Percentiles rank a stretch among this genome's conserved stretches.
phyloP scores from a whole-genome alignment of 2,888 invertebrate genomes.

The Mythimna pallens region DNA sequence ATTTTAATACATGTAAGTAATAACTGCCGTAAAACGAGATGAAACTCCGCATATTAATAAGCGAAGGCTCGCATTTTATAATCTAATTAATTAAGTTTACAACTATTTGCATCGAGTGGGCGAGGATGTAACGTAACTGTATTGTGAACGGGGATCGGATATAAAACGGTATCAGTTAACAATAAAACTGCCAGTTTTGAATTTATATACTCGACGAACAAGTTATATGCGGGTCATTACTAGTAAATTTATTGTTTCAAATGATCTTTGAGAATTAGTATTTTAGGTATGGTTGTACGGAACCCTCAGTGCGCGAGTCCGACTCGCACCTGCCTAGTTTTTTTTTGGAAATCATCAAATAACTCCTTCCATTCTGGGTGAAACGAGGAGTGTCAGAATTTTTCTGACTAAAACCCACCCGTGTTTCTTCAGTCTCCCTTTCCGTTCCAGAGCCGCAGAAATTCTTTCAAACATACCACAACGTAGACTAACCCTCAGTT shows the following conservation, averaged over 20 bases:
- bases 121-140: slow-evolving; percentile 42
- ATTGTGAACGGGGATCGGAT: slow-evolving; percentile 32
- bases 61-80: slow-evolving; percentile 29
- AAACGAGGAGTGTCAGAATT: too few relatives aligned
- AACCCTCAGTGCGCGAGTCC: too few relatives aligned
- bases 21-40: not conserved
- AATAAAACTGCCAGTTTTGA: slow-evolving; percentile 36
- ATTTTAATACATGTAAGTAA: not conserved
- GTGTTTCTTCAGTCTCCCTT: too few relatives aligned
- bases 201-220: slow-evolving; percentile 6
- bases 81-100: slow-evolving; percentile 39
- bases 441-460: too few relatives aligned
- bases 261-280: not conserved
- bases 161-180: slow-evolving; percentile 32
- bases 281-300: too few relatives aligned
- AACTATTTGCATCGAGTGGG: slow-evolving; percentile 32
- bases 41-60: slow-evolving; percentile 29
- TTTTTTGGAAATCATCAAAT: too few relatives aligned
- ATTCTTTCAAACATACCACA: too few relatives aligned
- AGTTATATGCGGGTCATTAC: slow-evolving; percentile 1
- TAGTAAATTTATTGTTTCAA: not conserved
- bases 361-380: too few relatives aligned
- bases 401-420: too few relatives aligned
- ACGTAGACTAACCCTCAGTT: too few relatives aligned
- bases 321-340: too few relatives aligned